These are phyloP conservation scores for Illadopsis cleaveri DNA, from an alignment of 2,113 vertebrate genomes.

Conservation along the genomic window DNA sequence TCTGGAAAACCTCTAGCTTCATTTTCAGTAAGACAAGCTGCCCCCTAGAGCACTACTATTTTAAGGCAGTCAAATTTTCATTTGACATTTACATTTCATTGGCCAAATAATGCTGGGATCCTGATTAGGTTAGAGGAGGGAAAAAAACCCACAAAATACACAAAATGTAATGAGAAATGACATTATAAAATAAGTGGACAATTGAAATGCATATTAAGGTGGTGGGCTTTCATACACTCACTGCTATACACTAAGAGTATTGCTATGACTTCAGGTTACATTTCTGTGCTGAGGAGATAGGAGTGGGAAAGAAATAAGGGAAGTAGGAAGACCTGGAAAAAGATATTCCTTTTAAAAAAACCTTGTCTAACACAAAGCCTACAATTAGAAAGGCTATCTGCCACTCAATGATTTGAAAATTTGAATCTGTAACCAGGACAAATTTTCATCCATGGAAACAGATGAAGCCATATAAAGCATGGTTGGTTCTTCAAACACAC, in stretches of 20 bases:
- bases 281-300: not conserved
- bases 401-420: not conserved
- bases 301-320: not conserved
- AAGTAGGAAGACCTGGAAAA: not conserved
- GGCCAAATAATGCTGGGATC: not conserved
- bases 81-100: not conserved
- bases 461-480: not conserved
- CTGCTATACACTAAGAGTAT: not conserved
- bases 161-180: no score
- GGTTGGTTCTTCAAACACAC: not conserved
- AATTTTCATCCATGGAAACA: not conserved
- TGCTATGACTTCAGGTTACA: not conserved
- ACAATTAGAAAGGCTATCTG: not conserved
- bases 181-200: not conserved
- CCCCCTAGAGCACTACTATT: not conserved
- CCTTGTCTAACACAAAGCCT: not conserved
- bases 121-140: not conserved
- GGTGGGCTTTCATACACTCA: not conserved
- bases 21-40: not conserved
- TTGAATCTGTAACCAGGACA: not conserved
- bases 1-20: not conserved
- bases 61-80: not conserved
- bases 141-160: not conserved
- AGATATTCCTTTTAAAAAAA: not conserved
- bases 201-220: not conserved